Conservation (phyloP, 2,113 vertebrate genomes). For the Phrynosoma blainvillii region DNA sequence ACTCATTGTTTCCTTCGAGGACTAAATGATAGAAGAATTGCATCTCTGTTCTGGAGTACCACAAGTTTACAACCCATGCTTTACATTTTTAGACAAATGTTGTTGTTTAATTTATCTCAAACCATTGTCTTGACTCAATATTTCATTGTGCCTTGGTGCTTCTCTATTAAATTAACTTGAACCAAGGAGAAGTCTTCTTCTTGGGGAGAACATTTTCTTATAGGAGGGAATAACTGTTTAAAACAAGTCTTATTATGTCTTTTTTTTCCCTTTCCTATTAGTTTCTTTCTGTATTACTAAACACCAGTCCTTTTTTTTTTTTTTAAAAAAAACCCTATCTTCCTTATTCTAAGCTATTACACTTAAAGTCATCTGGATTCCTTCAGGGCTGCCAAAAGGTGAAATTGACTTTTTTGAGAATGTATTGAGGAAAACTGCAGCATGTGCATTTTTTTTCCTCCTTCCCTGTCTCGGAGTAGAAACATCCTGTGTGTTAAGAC, state of each 20-base stretch:
- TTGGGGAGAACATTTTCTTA: background rate
- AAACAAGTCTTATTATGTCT: conserved; percentile 32
- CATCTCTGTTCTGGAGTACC: too few relatives aligned
- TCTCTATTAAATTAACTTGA: too few relatives aligned
- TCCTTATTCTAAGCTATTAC: conserved; percentile 50
- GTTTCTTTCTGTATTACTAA: conserved; percentile 32
- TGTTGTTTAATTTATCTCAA: too few relatives aligned
- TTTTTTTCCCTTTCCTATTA: background rate
- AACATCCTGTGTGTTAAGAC: conserved; percentile 59
- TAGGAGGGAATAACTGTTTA: background rate
- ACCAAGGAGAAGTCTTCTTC: background rate
- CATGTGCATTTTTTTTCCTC: conserved; percentile 53
- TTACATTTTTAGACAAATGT: too few relatives aligned
- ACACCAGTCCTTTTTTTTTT: background rate
- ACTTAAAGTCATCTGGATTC: conserved; percentile 49
- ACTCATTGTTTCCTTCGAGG: too few relatives aligned
- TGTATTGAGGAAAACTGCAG: conserved; percentile 68
- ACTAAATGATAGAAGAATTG: too few relatives aligned
- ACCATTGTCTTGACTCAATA: too few relatives aligned
- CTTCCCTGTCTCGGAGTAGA: conserved; percentile 25
- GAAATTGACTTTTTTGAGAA: conserved; percentile 72
- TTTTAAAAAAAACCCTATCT: conserved; percentile 1
- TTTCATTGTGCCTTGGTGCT: too few relatives aligned
- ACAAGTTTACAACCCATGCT: too few relatives aligned
- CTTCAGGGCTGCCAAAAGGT: conserved; percentile 70